Percentiles rank a stretch among this genome's conserved stretches.
phyloP scores from a whole-genome alignment of 2,797 vertebrate species.

The Anguilla marmorata region DNA sequence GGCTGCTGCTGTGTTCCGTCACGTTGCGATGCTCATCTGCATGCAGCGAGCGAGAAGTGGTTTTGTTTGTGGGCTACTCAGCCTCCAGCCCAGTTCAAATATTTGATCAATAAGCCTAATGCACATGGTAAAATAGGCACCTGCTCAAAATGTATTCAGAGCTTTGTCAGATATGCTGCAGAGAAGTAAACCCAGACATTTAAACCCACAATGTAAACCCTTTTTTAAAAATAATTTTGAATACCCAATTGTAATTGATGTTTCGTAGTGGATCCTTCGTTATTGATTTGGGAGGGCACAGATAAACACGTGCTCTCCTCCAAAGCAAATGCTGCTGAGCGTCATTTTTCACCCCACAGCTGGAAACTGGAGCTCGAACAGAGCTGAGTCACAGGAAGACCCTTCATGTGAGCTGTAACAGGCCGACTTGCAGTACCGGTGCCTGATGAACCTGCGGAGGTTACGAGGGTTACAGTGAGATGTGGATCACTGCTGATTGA shows the following conservation, averaged over 20 bases:
- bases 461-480: no score
- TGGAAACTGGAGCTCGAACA: background rate
- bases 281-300: background rate
- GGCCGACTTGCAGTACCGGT: no score
- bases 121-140: slow-evolving; percentile 8
- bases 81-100: slow-evolving; percentile 1
- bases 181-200: background rate
- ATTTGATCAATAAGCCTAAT: background rate
- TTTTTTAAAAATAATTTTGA: background rate
- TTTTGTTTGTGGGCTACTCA: background rate
- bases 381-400: background rate
- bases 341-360: background rate
- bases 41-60: slow-evolving; percentile 43
- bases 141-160: background rate
- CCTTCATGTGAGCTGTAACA: background rate
- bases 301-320: background rate
- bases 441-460: no score
- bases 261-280: background rate
- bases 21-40: slow-evolving; percentile 51
- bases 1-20: slow-evolving; percentile 52
- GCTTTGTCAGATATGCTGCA: background rate
- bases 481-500: no score
- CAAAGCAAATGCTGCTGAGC: background rate
- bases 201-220: no score
- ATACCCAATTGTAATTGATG: background rate